Evolutionary conservation across 1,140 invertebrate species (phyloP).

Genomic region (Asobara japonica): DNA sequence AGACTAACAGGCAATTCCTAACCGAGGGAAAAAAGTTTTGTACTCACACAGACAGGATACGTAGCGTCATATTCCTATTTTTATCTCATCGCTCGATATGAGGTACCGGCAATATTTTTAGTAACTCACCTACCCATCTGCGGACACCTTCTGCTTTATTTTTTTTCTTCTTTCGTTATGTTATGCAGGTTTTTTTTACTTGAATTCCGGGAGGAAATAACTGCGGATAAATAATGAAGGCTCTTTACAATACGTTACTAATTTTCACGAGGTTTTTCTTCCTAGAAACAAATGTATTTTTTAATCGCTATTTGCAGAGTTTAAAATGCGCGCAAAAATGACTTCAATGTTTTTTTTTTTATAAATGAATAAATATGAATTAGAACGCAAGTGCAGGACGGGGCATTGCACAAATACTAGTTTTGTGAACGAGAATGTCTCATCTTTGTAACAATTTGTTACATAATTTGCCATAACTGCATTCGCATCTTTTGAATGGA

Average conservation of each 20-base stretch:
- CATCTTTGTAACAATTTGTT: background rate
- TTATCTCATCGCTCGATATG: conserved; percentile 64
- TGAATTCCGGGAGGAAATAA: background rate
- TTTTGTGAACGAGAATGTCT: background rate
- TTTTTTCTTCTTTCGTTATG: background rate
- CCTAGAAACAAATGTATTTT: no score
- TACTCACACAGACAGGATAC: conserved; percentile 43
- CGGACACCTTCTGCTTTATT: background rate
- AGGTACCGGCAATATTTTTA: conserved; percentile 62
- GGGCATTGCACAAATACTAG: no score
- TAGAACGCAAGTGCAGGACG: no score
- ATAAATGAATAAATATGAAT: no score
- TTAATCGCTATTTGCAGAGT: no score
- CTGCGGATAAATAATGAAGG: background rate
- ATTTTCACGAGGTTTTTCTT: no score
- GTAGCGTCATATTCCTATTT: conserved; percentile 53
- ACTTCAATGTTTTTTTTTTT: no score
- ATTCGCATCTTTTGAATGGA: background rate
- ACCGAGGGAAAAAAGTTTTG: conserved; percentile 24
- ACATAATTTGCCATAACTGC: conserved; percentile 2
- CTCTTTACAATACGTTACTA: background rate
- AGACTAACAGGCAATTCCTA: background rate
- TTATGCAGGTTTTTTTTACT: background rate
- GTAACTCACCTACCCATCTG: conserved; percentile 34
- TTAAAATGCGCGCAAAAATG: no score